phyloP scores from a whole-genome alignment of 2,888 invertebrate species.

The Boloria selene region DNA sequence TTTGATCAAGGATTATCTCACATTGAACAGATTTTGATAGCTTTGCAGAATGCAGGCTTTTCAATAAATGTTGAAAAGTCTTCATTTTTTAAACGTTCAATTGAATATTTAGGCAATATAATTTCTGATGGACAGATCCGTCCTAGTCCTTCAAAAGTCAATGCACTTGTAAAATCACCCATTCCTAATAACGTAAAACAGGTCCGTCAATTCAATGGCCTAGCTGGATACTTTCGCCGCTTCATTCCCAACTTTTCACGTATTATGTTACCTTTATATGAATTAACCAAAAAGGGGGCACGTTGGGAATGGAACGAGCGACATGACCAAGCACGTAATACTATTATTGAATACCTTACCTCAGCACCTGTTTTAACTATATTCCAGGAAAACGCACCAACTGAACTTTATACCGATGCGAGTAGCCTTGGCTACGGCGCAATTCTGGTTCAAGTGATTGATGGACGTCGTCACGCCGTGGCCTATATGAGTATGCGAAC shows the following conservation, averaged over 20 bases:
- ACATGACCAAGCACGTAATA: conserved; percentile 7
- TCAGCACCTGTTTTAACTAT: conserved; percentile 11
- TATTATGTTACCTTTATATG: conserved; percentile 33
- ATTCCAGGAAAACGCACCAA: conserved; percentile 6
- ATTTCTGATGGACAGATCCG: conserved; percentile 43
- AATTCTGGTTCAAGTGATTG: neutral
- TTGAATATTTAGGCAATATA: conserved; percentile 47
- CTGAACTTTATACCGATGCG: too few species aligned
- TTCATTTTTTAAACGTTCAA: conserved; percentile 40
- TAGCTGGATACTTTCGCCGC: conserved; percentile 37
- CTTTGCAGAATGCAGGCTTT: conserved; percentile 42
- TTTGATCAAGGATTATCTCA: conserved; percentile 31
- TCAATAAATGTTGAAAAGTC: conserved; percentile 45
- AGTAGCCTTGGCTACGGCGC: too few species aligned
- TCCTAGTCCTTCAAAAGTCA: conserved; percentile 45
- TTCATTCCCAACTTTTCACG: conserved; percentile 35
- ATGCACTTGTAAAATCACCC: conserved; percentile 45
- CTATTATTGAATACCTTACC: conserved; percentile 3
- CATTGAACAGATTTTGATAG: conserved; percentile 41
- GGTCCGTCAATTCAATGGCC: conserved; percentile 42
- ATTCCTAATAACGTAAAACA: conserved; percentile 43
- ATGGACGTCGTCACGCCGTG: conserved; percentile 31
- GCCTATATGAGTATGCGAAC: conserved; percentile 40
- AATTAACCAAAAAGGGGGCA: conserved; percentile 28
- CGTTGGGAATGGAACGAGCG: conserved; percentile 29